Evolutionary conservation across 2,797 vertebrate species (phyloP), one percentile per base, ranked within the genome.

Genomic region (Phylloscopus collybita): DNA sequence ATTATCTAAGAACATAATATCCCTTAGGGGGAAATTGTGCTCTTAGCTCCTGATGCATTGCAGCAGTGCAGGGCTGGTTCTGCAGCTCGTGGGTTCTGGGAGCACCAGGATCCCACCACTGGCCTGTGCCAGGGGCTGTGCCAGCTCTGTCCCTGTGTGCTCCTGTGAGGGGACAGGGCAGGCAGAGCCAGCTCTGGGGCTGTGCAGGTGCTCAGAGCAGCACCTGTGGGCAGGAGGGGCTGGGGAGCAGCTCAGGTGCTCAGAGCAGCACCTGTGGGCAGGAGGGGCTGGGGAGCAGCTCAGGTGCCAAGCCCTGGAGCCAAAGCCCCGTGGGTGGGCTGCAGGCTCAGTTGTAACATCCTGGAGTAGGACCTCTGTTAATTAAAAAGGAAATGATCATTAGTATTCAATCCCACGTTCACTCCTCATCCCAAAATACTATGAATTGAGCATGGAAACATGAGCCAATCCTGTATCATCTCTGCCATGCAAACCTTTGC

Each of bases 381-480:
- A 96, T 95, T 94, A 95, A 93, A 95, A 88, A 93, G 90, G 96
- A 96, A 96, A 95, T 82, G 18, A 57, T 86, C 54, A 17, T 91
- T 78, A 92, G 60, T 25, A 49, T 62, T 15, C n/a, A 83, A 26
- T 78, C 78, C 66, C 80, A 49, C 14, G 0, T 80, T 86, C 11
- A 3, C 72, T 80, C 36, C 65, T 85, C 45, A 5, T 80, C 92
- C 78, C 44, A 22, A 44, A 93, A 70, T 50, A 45, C 82, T 36
- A 6, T 67, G 78, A 69, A 50, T 78, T 53, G 88, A 57, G 56
- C 71, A 5, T 65, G 42, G 5, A 71, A 76, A 70, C 59, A 3
- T 8, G 81, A 94, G 90, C 86, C 93, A 94, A 36, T 57, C 16
- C 44, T 56, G 30, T 8, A 11, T n/a, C 82, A 11, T 71, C 92